Percentiles rank a stretch among this genome's conserved stretches.
Evolutionary conservation across 2,888 invertebrate species (phyloP).

Genomic region (Eutolmus rufibarbis): DNA sequence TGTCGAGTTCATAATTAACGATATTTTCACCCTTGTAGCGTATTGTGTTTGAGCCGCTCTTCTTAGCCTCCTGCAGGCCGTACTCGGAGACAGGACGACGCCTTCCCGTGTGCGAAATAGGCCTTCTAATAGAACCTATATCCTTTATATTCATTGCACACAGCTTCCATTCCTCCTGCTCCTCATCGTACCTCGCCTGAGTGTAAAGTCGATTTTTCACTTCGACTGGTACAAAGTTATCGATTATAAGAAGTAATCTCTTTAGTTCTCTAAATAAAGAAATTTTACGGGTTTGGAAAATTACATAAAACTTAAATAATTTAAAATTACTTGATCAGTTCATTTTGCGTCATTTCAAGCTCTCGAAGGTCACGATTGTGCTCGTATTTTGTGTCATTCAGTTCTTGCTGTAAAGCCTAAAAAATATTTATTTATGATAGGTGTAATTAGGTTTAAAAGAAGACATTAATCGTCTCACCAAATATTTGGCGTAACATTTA

Average conservation of each 20-base stretch:
- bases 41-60: conserved; percentile 54
- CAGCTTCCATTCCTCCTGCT: conserved; percentile 77
- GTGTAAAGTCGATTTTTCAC: conserved; percentile 78
- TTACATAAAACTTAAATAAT: neutral
- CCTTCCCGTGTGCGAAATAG: conserved; percentile 70
- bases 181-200: conserved; percentile 80
- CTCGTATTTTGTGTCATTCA: conserved; percentile 83
- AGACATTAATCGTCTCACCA: conserved; percentile 59
- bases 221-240: conserved; percentile 87
- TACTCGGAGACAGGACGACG: conserved; percentile 72
- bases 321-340: conserved; percentile 73
- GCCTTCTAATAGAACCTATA: conserved; percentile 65
- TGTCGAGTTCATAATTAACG: conserved; percentile 61
- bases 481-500: conserved; percentile 85
- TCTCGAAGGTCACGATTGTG: conserved; percentile 92
- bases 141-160: conserved; percentile 61
- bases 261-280: conserved; percentile 76
- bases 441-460: neutral
- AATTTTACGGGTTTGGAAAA: neutral
- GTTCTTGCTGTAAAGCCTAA: conserved; percentile 71
- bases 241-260: conserved; percentile 85
- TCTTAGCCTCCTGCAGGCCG: conserved; percentile 63
- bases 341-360: conserved; percentile 88
- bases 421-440: neutral
- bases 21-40: conserved; percentile 62